phyloP scores from a whole-genome alignment of 2,797 vertebrate species.

The Scyliorhinus canicula region DNA sequence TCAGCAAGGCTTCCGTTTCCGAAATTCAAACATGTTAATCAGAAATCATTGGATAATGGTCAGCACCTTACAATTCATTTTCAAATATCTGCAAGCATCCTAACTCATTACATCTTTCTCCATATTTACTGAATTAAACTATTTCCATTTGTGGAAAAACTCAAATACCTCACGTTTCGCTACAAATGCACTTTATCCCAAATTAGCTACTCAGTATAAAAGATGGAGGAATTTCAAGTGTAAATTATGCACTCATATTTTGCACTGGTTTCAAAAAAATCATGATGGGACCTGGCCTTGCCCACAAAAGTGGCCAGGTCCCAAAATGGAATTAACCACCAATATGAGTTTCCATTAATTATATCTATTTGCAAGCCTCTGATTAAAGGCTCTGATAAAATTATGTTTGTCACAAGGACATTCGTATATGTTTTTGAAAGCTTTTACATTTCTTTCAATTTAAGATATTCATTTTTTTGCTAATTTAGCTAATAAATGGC shows the following conservation, averaged over 20 bases:
- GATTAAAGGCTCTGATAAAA: background rate
- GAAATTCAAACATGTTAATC: background rate
- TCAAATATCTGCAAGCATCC: background rate
- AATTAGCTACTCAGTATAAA: background rate
- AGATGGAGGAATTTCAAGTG: background rate
- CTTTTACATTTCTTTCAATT: background rate
- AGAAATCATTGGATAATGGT: background rate
- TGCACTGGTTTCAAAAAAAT: background rate
- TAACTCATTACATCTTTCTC: background rate
- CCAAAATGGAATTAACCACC: background rate
- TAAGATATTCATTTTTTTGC: background rate
- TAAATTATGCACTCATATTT: background rate
- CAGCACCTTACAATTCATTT: background rate
- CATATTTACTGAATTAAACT: background rate
- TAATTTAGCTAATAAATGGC: background rate
- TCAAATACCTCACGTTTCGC: background rate
- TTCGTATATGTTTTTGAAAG: background rate
- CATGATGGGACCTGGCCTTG: background rate
- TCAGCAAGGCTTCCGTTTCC: background rate
- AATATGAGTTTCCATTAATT: background rate
- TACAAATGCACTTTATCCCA: background rate
- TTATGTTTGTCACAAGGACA: background rate
- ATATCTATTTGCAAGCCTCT: background rate
- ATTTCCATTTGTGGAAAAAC: background rate
- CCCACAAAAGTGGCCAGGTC: background rate